Base-by-base conservation (phyloP, 1,140 invertebrate species). In the Parasteatoda tepidariorum region DNA sequence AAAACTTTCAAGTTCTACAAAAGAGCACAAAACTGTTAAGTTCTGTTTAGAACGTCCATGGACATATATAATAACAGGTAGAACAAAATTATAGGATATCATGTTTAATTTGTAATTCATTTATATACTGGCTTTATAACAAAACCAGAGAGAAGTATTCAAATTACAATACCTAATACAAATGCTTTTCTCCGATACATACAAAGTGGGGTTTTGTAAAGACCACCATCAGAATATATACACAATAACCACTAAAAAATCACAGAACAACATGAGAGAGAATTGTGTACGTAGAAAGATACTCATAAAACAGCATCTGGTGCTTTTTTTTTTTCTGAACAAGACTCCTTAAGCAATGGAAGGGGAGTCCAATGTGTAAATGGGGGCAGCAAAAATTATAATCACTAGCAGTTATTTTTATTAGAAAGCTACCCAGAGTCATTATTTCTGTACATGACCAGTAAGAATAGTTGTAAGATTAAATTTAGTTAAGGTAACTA, bases 131-230 rank as follows among this genome's bases (percentile, higher is more conserved):
- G 31, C 54, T 83, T 74, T 24, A 83, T 83, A 55, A 67, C 66
- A 83, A 83, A 31, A 59, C 31, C 22, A 28, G 41, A 48, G 55
- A 33, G 54, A 62, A 83, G 81, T 74, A 73, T 30, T 83, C 54
- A 83, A 83, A 83, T 82, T 82, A 83, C 81, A 83, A 66, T 83
- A 70, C 54, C 81, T 83, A 83, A 83, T 83, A 83, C 70, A 83
- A 83, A 83, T 67, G 81, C 81, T 71, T 83, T 74, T 74, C 41
- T 83, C 68, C 68, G 54, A 74, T 74, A 83, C 66, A 83, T 74
- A 83, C 70, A 83, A 83, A 83, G 54, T 83, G 81, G 81, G 70
- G 38, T 48, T 48, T 82, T 74, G 67, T 33, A 83, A 83, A 83
- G 62, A 83, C 81, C 81, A 83, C 71, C 61, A 74, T 83, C 55